phyloP scores from a whole-genome alignment of 2,797 vertebrate species.

The Acrocephalus scirpaceus region DNA sequence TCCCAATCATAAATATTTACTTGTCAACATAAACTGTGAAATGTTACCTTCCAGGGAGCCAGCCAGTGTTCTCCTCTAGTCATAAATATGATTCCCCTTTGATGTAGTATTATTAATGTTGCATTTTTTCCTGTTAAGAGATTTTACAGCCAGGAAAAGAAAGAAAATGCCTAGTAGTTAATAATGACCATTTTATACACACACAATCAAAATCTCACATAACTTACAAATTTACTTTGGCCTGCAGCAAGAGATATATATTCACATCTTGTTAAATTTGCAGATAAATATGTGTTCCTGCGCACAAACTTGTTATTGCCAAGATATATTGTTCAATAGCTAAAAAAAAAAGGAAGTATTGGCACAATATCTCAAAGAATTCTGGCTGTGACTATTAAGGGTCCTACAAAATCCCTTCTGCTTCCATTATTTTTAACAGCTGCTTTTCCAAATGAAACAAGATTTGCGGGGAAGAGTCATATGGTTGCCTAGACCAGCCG shows the following conservation, averaged over 20 bases:
- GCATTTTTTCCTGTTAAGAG: not conserved
- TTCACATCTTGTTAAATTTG: not conserved
- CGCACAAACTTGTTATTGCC: not conserved
- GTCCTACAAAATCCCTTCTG: not conserved
- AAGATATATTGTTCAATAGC: not conserved
- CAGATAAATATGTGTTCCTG: not conserved
- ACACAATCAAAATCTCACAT: not conserved
- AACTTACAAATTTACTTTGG: not conserved
- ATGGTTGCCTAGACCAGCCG: not conserved
- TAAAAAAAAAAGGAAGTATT: not conserved
- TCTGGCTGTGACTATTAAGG: not conserved
- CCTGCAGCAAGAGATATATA: not conserved
- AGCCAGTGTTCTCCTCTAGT: not conserved
- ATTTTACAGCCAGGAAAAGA: conserved; percentile 13
- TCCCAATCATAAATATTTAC: conserved; percentile 32
- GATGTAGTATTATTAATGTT: conserved; percentile 14
- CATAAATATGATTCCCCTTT: conserved; percentile 29
- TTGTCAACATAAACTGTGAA: conserved; percentile 36
- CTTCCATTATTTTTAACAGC: not conserved
- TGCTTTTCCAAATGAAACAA: not conserved
- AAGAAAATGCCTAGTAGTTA: conserved; percentile 7
- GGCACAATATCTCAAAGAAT: not conserved
- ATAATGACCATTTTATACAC: not conserved
- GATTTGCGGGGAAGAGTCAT: not conserved
- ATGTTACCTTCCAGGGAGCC: conserved; percentile 38